Conservation (phyloP, 2,113 vertebrate genomes). For the Mus pahari region DNA sequence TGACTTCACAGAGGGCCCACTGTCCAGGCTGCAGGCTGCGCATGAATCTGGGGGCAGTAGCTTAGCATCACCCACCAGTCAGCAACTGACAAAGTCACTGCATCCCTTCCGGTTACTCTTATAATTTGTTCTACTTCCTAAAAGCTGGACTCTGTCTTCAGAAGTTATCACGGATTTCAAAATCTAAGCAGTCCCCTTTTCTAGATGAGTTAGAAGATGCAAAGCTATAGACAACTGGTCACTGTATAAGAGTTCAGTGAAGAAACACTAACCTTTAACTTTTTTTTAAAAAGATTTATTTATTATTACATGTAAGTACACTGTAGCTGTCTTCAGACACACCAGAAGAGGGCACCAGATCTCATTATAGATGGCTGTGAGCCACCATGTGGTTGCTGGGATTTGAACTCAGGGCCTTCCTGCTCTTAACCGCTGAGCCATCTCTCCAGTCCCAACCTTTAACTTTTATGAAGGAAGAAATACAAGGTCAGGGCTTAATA, state of each 20-base stretch:
- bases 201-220: background rate
- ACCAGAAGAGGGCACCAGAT: too few relatives aligned
- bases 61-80: constrained; percentile 45
- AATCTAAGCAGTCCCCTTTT: constrained; percentile 17
- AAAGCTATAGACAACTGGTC: background rate
- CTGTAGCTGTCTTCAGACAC: too few relatives aligned
- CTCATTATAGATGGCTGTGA: too few relatives aligned
- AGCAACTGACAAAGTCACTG: constrained; percentile 35
- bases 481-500: constrained; percentile 15
- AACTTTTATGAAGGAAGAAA: constrained; percentile 43
- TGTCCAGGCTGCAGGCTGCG: constrained; percentile 55
- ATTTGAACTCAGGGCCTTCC: too few relatives aligned
- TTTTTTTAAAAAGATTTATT: too few relatives aligned
- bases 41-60: background rate
- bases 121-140: constrained; percentile 48
- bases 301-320: too few relatives aligned
- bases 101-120: constrained; percentile 13
- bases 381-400: too few relatives aligned
- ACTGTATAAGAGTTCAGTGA: background rate
- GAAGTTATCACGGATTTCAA: constrained; percentile 15
- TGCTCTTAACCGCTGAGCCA: too few relatives aligned
- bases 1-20: constrained; percentile 80
- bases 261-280: background rate
- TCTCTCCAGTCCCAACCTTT: too few relatives aligned
- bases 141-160: constrained; percentile 47